Base-by-base conservation (phyloP, 2,888 invertebrate genomes). In the Hanleya hanleyi region DNA sequence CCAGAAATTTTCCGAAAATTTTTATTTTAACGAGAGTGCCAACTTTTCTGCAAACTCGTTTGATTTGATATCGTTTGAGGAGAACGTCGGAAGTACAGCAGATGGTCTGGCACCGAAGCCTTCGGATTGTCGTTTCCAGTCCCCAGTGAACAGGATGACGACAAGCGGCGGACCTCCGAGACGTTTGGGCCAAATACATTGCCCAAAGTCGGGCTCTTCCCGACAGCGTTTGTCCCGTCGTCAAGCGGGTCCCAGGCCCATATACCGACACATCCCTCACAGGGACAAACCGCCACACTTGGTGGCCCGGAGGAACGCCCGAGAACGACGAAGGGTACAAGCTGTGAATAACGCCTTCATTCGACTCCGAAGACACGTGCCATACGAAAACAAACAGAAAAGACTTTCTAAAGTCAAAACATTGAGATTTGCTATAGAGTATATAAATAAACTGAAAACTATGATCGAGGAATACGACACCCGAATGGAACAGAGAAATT, bases 281-380 rank as follows among this genome's bases (percentile, higher is more conserved):
- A 89, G 91, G 70, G 92, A 93, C 81, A 93, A 93, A 84, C 92
- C 93, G 15, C 92, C 92, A 29, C 93, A 93, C 84, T 90, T 93
- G 74, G 93, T 93, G 73, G 93, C 92, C 22, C 83, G 91, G 74
- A 84, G 94, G 73, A 94, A 94, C 86, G 94, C 93, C 6, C 89
- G 94, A 66, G 94, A 94, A 88, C 87, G 94, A 80, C 90, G 92
- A 71, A 90, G 94, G 76, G 94, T 94, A 36, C 93, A 93, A 85
- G 93, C 93, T 18, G 94, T 94, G 77, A 94, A 94, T 89, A 91
- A 89, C 71, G 94, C 94, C 41, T 94, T 94, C 88, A 86, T 91
- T 1, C 91, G 92, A 69, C 90, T 94, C 50, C 91, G 93, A 65
- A 92, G 92, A 85, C 92, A 92, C 77, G 92, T 94, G 50, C 93